phyloP scores from a whole-genome alignment of 2,888 invertebrate species.

The Parochlus steinenii region DNA sequence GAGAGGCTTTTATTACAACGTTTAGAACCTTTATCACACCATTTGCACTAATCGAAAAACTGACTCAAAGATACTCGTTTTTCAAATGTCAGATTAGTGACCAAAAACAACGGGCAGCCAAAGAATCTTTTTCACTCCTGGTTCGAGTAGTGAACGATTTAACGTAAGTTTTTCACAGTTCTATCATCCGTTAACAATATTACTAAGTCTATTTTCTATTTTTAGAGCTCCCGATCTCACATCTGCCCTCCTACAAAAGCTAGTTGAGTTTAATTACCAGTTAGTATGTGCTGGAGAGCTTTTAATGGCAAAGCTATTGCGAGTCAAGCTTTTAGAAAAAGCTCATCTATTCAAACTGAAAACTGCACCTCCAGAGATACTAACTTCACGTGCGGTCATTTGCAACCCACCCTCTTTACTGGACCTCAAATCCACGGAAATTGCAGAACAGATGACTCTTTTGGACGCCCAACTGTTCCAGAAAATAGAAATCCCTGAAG shows the following conservation, averaged over 20 bases:
- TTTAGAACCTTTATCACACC: constrained; percentile 92
- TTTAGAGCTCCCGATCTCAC: constrained; percentile 71
- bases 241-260: constrained; percentile 55
- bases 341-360: background rate
- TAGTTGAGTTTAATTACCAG: constrained; percentile 89
- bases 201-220: constrained; percentile 15
- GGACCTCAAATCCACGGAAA: constrained; percentile 85
- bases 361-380: background rate
- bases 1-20: constrained; percentile 93
- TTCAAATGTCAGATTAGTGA: constrained; percentile 53
- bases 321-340: constrained; percentile 82
- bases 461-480: constrained; percentile 90
- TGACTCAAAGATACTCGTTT: constrained; percentile 45
- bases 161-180: constrained; percentile 51
- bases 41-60: constrained; percentile 65
- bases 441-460: constrained; percentile 97
- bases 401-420: constrained; percentile 50
- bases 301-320: constrained; percentile 73
- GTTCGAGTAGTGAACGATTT: constrained; percentile 91
- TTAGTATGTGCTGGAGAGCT: constrained; percentile 84
- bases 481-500: constrained; percentile 93
- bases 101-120: constrained; percentile 56
- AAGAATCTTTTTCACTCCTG: constrained; percentile 80
- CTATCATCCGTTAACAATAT: constrained; percentile 8
- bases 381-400: constrained; percentile 35